Conservation (phyloP, 2,888 invertebrate genomes). For the Cephus sareptanus region DNA sequence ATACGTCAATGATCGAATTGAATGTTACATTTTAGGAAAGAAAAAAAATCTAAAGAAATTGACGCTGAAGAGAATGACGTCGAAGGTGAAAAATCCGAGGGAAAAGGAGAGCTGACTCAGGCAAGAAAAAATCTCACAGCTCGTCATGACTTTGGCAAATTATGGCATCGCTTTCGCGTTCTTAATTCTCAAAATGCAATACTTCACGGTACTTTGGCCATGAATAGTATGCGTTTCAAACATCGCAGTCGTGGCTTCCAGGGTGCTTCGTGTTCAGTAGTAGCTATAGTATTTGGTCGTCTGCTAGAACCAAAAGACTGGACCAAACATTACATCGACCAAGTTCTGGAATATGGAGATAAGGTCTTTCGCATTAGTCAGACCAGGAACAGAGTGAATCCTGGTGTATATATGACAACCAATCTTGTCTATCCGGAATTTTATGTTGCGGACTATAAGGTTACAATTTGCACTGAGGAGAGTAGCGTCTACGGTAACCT, state of each 20-base stretch:
- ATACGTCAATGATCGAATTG: background rate
- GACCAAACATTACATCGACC: constrained; percentile 43
- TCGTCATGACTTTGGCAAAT: constrained; percentile 19
- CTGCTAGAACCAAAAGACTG: constrained; percentile 50
- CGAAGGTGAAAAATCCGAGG: background rate
- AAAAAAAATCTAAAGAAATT: background rate
- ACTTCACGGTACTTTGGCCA: constrained; percentile 47
- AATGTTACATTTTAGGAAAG: background rate
- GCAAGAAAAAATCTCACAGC: background rate
- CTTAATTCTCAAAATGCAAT: constrained; percentile 41
- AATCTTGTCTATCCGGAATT: constrained; percentile 50
- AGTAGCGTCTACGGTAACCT: constrained; percentile 48
- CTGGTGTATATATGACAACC: constrained; percentile 43
- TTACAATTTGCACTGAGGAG: constrained; percentile 45
- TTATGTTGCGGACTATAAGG: constrained; percentile 51
- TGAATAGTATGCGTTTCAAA: constrained; percentile 48
- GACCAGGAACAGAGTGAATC: constrained; percentile 34
- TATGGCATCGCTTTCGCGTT: constrained; percentile 47
- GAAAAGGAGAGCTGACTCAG: background rate
- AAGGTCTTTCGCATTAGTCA: constrained; percentile 48
- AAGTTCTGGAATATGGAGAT: constrained; percentile 49
- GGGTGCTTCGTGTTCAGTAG: constrained; percentile 44
- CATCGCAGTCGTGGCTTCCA: constrained; percentile 50
- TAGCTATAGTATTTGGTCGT: constrained; percentile 48
- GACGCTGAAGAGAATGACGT: background rate